Conservation (phyloP, 2,797 vertebrate species). For the Nyctalus aviator region DNA sequence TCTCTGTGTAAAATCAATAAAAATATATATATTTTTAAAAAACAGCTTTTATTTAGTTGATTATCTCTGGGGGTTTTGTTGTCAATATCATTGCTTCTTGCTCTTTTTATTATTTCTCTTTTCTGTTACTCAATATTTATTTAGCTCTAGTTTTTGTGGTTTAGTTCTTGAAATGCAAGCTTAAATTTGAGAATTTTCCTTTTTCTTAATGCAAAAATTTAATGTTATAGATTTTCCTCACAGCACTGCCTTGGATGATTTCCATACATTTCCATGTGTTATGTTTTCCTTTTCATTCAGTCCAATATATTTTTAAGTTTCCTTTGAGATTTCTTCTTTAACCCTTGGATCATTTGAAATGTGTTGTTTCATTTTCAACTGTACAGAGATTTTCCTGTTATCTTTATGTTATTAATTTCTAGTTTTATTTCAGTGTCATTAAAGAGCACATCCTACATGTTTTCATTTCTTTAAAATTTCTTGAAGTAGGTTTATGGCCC, state of each 20-base stretch:
- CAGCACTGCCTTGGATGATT: background rate
- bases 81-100: background rate
- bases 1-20: too few relatives aligned
- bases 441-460: background rate
- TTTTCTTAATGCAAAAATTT: background rate
- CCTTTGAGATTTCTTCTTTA: background rate
- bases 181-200: background rate
- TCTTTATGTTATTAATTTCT: background rate
- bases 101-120: background rate
- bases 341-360: background rate
- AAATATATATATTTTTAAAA: too few relatives aligned
- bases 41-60: background rate
- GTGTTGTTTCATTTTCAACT: background rate
- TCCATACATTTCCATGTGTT: background rate
- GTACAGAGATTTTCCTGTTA: background rate
- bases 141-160: background rate
- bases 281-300: background rate
- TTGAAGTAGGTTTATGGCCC: background rate
- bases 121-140: background rate
- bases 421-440: background rate
- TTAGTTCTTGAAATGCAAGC: background rate
- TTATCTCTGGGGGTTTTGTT: background rate
- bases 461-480: background rate
- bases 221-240: background rate
- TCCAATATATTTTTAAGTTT: background rate